Conservation (phyloP, 2,797 vertebrate species). For the Xenopus petersii region DNA sequence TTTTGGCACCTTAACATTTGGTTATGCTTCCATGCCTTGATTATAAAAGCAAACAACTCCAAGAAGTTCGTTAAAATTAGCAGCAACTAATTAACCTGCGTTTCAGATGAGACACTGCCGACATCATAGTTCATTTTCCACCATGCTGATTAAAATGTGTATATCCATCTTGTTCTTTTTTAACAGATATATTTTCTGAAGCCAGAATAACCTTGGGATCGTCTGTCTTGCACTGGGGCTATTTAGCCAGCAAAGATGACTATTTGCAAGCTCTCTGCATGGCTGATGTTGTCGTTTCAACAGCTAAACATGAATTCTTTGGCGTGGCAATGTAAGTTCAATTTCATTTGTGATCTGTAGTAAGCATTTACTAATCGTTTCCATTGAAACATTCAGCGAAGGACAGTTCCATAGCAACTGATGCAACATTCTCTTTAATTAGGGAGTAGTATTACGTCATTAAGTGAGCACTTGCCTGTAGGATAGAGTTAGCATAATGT, state of each 20-base stretch:
- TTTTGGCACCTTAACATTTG: conserved; percentile 99
- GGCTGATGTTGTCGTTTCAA: conserved; percentile 93
- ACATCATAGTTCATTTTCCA: conserved; percentile 82
- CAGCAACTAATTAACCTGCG: conserved; percentile 99
- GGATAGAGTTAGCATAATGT: conserved; percentile 27
- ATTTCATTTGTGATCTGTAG: conserved; percentile 50
- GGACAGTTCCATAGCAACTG: conserved; percentile 37
- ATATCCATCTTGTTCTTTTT: conserved; percentile 56
- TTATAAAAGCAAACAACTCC: conserved; percentile 99
- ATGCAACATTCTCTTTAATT: conserved; percentile 9
- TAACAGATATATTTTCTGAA: conserved; percentile 83
- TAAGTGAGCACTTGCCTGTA: conserved; percentile 6
- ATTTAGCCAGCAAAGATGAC: conserved; percentile 79
- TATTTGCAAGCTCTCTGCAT: conserved; percentile 81
- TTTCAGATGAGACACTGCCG: conserved; percentile 93
- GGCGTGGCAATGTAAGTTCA: conserved; percentile 93
- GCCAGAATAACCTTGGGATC: conserved; percentile 71
- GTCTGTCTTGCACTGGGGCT: conserved; percentile 87
- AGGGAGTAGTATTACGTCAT: conserved; percentile 29
- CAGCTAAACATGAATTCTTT: conserved; percentile 95
- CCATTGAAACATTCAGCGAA: conserved; percentile 35
- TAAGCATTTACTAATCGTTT: conserved; percentile 54
- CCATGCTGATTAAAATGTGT: conserved; percentile 88
- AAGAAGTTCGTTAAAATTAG: conserved; percentile 99
- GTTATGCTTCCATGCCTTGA: conserved; percentile 99